Conservation (phyloP, 2,797 vertebrate genomes). For the Pitangus sulphuratus region DNA sequence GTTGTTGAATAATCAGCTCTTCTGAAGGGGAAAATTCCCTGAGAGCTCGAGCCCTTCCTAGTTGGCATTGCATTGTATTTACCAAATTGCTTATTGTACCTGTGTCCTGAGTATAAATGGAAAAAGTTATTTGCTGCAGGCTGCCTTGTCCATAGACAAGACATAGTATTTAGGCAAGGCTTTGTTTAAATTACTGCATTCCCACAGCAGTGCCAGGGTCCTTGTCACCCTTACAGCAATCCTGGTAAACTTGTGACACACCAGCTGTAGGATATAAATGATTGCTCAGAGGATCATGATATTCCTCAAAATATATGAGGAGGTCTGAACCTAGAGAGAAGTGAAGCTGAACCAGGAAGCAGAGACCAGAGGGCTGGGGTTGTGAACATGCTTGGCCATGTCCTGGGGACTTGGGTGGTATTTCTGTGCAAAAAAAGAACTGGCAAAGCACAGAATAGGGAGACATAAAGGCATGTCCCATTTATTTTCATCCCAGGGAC, state of each 20-base stretch:
- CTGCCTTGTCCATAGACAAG: background rate
- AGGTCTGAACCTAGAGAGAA: background rate
- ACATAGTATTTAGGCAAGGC: background rate
- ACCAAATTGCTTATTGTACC: background rate
- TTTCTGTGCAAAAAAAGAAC: background rate
- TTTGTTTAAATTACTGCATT: background rate
- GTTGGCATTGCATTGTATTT: slow-evolving; percentile 2
- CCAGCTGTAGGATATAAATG: background rate
- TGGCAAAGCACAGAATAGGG: background rate
- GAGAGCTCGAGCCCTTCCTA: background rate
- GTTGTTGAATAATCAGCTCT: background rate
- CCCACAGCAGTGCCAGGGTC: background rate
- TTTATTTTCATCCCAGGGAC: slow-evolving; percentile 1
- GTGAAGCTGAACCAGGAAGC: background rate
- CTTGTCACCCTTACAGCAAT: background rate
- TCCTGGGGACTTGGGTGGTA: background rate
- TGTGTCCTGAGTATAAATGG: background rate
- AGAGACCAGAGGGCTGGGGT: background rate
- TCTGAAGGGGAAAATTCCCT: background rate
- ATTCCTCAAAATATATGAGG: background rate
- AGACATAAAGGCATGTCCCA: background rate
- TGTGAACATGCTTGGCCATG: background rate
- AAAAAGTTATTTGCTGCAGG: background rate
- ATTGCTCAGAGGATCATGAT: background rate
- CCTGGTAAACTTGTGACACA: background rate